Conservation (phyloP, 2,797 vertebrate genomes). For the Zalophus californianus region DNA sequence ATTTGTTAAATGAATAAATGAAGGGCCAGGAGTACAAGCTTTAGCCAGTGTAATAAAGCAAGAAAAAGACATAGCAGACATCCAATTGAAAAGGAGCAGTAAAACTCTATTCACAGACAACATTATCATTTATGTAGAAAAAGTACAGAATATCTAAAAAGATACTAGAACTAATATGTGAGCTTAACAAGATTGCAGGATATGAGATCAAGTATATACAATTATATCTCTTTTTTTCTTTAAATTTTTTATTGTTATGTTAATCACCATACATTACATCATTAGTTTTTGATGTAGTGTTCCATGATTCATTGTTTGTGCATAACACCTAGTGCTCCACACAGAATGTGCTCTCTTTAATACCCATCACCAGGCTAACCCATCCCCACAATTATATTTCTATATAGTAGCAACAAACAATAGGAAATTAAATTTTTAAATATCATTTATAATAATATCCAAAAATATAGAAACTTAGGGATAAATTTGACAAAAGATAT, state of each 20-base stretch:
- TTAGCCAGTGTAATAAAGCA: constrained; percentile 34
- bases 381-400: background rate
- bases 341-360: too few species aligned
- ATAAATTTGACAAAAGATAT: background rate
- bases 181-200: background rate
- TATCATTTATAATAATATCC: background rate
- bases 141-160: background rate
- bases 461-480: background rate
- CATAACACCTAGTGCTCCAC: too few species aligned
- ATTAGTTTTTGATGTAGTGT: too few species aligned
- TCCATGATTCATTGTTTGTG: too few species aligned
- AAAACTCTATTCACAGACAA: background rate
- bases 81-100: background rate
- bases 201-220: background rate
- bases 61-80: background rate
- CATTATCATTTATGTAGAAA: background rate
- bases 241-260: too few species aligned
- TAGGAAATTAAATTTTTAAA: constrained; percentile 42
- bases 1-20: constrained; percentile 30
- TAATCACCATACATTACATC: too few species aligned
- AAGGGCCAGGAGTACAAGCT: background rate
- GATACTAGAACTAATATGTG: background rate
- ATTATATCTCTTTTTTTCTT: background rate
- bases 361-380: too few species aligned
- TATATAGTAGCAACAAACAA: background rate